Conservation (phyloP, 2,113 vertebrate genomes). For the Malurus alboscapulatus region DNA sequence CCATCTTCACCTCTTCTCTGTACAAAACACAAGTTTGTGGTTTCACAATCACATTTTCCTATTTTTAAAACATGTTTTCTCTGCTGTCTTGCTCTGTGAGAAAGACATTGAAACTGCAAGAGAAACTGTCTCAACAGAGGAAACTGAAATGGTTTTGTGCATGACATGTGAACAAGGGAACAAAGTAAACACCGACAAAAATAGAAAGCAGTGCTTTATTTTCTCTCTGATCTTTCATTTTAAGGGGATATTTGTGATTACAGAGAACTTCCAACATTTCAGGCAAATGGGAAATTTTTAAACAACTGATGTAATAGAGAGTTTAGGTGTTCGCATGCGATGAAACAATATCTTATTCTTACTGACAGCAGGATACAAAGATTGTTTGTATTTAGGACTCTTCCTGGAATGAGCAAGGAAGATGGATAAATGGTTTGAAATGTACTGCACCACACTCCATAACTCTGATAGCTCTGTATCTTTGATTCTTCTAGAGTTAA, state of each 20-base stretch:
- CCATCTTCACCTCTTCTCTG: neutral
- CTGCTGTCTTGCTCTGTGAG: neutral
- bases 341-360: conserved; percentile 11
- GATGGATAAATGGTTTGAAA: neutral
- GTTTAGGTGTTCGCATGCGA: neutral
- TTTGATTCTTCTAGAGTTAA: neutral
- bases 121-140: conserved; percentile 38
- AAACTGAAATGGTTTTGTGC: conserved; percentile 25
- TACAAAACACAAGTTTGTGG: conserved; percentile 27
- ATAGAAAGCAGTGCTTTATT: conserved; percentile 43
- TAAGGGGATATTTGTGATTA: conserved; percentile 37
- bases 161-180: neutral
- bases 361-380: conserved; percentile 16
- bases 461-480: neutral
- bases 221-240: conserved; percentile 41
- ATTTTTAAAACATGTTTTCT: conserved; percentile 55
- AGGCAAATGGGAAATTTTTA: conserved; percentile 12
- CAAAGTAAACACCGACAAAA: conserved; percentile 43
- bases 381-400: neutral
- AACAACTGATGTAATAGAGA: neutral
- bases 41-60: conserved; percentile 64
- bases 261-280: conserved; percentile 8
- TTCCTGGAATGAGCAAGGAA: neutral
- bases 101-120: conserved; percentile 57
- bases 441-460: neutral